Evolutionary conservation across 2,888 invertebrate species (phyloP), one percentile per base, ranked within the genome.

Genomic region (Liopterus haemorrhoidalis): DNA sequence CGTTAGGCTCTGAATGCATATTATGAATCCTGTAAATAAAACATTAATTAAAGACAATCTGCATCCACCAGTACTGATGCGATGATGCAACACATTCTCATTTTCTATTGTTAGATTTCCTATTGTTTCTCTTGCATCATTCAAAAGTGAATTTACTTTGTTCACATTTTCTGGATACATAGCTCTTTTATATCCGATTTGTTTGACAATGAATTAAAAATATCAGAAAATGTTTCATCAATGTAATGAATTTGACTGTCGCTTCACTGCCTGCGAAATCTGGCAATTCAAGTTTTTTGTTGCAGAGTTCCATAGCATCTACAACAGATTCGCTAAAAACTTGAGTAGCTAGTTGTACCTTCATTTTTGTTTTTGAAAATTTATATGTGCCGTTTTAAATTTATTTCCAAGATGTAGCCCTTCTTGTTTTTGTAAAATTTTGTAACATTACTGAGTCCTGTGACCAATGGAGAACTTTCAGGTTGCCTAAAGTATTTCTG

Each of bases 301-400:
- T 9, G 5, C 15, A 31, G 19, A 31, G 16, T 18, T 31, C 31
- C 15, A 31, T 18, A 5, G 31, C 15, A 31, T 31, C 31, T 14
- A n/a, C 31, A n/a, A 31, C 31, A 14, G 31, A 31, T 9, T 5
- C 19, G 14, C 31, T 31, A 31, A 31, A 31, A 5, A 31, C 16
- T 31, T 31, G 31, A 3, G 31, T 31, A 5, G 31, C 31, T 14
- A 31, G 19, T 15, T 31, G 16, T 18, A 31, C 31, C 19, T 31
- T 31, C 31, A 31, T 31, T 15, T 31, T 31, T 31, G 31, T 31
- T 31, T 31, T 4, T 31, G 31, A 31, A 31, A 31, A 15, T 31
- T 16, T 31, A 14, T 18, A 31, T 31, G 31, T 14, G 16, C 16
- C n/a, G 31, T 9, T 31, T 19, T 31, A 6, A 31, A 12, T 31